Conservation (phyloP, 2,113 vertebrate genomes). For the Callocephalon fimbriatum region DNA sequence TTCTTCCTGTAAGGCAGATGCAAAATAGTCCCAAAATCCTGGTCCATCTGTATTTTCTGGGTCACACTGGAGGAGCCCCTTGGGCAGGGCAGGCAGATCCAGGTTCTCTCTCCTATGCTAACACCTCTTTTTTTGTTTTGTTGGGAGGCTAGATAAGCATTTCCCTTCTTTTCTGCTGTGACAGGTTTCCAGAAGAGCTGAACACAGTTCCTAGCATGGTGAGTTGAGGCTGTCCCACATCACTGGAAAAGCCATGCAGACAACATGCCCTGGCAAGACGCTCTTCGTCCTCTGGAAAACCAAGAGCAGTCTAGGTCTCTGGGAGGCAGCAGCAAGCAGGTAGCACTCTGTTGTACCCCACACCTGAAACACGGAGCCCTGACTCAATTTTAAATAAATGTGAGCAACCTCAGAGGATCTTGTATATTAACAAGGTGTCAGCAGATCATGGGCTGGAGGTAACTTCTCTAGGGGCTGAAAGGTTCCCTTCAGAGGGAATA, state of each 20-base stretch:
- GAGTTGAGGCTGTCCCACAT: neutral
- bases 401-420: neutral
- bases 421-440: neutral
- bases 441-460: neutral
- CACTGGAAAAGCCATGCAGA: neutral
- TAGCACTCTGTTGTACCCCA: neutral
- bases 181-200: neutral
- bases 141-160: neutral
- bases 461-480: neutral
- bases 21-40: neutral
- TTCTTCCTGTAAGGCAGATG: neutral
- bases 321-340: neutral
- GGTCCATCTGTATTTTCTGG: neutral
- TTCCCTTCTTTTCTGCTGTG: neutral
- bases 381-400: neutral
- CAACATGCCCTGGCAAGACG: neutral
- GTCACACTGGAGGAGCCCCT: neutral
- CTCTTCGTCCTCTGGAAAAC: neutral
- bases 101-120: neutral
- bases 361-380: neutral
- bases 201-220: neutral
- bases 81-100: neutral
- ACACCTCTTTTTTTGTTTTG: neutral
- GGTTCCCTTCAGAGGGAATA: neutral
- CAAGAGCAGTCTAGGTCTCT: neutral